Evolutionary conservation across 2,797 vertebrate species (phyloP).

Genomic region (Silurus aristotelis): DNA sequence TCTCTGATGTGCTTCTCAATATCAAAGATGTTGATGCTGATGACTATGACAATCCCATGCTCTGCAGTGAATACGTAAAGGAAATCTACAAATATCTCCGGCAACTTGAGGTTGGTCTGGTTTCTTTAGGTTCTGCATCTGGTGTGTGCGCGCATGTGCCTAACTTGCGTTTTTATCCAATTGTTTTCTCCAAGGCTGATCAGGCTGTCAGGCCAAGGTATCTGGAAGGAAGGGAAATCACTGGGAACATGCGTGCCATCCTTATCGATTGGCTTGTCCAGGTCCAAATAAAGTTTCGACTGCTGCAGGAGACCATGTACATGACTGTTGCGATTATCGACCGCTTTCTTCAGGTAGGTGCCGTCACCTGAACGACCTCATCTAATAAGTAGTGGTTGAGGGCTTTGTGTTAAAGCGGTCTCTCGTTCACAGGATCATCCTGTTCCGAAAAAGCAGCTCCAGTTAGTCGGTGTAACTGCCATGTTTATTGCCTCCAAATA

Average conservation of each 20-base stretch:
- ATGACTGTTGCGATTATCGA: slow-evolving; percentile 85
- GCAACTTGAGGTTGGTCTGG: slow-evolving; percentile 75
- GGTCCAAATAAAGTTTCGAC: slow-evolving; percentile 79
- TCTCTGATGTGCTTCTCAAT: slow-evolving; percentile 79
- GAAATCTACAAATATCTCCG: slow-evolving; percentile 85
- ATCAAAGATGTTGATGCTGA: slow-evolving; percentile 79
- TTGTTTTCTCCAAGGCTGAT: slow-evolving; percentile 63
- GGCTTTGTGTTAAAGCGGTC: background rate
- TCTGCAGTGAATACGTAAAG: slow-evolving; percentile 85
- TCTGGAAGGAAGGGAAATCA: slow-evolving; percentile 78
- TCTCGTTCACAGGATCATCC: slow-evolving; percentile 71
- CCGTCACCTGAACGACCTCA: background rate
- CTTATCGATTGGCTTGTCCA: slow-evolving; percentile 89
- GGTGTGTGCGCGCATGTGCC: rapidly evolving
- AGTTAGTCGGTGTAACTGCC: slow-evolving; percentile 81
- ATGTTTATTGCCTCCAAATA: slow-evolving; percentile 84
- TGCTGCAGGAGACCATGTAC: slow-evolving; percentile 88
- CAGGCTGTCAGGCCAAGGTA: slow-evolving; percentile 74
- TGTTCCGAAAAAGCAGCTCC: slow-evolving; percentile 80
- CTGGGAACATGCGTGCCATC: slow-evolving; percentile 82
- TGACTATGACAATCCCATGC: slow-evolving; percentile 77
- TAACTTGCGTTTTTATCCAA: too few relatives aligned
- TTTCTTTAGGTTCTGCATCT: too few relatives aligned
- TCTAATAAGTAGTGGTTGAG: background rate
- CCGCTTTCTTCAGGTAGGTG: slow-evolving; percentile 83